Evolutionary conservation across 2,797 vertebrate genomes (phyloP).

Genomic region (Sebastes cheni): DNA sequence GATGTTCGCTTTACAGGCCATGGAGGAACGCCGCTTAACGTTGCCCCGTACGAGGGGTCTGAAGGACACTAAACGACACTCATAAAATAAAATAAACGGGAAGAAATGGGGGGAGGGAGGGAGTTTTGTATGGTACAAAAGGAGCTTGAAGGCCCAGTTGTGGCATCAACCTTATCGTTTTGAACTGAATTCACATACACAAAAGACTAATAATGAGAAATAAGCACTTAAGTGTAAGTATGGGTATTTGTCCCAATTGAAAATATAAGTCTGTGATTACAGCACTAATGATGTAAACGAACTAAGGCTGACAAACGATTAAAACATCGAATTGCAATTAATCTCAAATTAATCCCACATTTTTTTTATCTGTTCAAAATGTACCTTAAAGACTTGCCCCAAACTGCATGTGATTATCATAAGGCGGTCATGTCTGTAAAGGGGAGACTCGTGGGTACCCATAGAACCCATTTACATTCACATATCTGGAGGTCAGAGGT

Average conservation of each 20-base stretch:
- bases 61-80: conserved; percentile 70
- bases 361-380: no score
- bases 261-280: neutral
- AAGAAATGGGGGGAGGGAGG: neutral
- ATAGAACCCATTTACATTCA: no score
- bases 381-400: no score
- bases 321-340: no score
- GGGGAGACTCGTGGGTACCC: no score
- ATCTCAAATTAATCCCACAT: no score
- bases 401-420: no score
- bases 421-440: no score
- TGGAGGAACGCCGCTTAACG: conserved; percentile 67
- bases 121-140: conserved; percentile 8
- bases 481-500: no score
- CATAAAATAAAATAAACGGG: conserved; percentile 55
- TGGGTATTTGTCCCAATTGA: neutral
- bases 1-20: conserved; percentile 82
- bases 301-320: no score
- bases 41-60: conserved; percentile 41
- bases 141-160: neutral
- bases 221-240: neutral
- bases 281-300: neutral
- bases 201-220: neutral
- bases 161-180: neutral
- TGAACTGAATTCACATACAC: neutral